These are phyloP conservation scores for Zaprionus ornatus DNA, from an alignment of 1,140 invertebrate genomes.

Conservation along the genomic window DNA sequence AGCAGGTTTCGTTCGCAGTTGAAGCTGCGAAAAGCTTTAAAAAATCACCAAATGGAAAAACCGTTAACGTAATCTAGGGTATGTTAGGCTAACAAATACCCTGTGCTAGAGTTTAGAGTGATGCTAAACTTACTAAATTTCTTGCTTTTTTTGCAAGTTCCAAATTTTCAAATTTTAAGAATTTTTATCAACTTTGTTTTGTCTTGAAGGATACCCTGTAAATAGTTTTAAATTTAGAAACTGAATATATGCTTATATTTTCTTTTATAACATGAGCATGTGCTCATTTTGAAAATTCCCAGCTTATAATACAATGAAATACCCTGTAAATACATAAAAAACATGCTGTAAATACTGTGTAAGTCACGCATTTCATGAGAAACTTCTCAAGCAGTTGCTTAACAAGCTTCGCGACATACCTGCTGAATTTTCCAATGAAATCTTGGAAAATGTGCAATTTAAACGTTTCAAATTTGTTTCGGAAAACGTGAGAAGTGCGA, in stretches of 20 bases:
- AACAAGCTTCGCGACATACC: background rate
- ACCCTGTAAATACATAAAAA: background rate
- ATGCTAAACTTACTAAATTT: too few species aligned
- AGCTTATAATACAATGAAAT: too few species aligned
- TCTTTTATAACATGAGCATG: too few species aligned
- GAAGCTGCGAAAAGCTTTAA: slow-evolving; percentile 10
- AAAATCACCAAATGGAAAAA: background rate
- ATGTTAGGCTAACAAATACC: background rate
- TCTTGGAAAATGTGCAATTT: background rate
- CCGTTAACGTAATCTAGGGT: slow-evolving; percentile 5
- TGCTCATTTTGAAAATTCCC: too few species aligned
- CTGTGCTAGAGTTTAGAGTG: background rate
- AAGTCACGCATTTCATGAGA: background rate
- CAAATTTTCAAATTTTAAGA: too few species aligned
- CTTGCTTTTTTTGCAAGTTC: too few species aligned
- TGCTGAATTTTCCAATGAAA: background rate
- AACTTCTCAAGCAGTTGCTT: background rate
- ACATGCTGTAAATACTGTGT: background rate
- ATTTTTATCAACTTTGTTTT: too few species aligned
- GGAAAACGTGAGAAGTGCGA: background rate
- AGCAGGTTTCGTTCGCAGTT: slow-evolving; percentile 27
- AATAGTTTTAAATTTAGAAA: too few species aligned
- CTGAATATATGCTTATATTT: too few species aligned
- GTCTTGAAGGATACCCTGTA: too few species aligned
- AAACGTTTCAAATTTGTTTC: background rate